Base-by-base conservation (phyloP, 2,888 invertebrate species). In the Ecdyonurus torrentis region DNA sequence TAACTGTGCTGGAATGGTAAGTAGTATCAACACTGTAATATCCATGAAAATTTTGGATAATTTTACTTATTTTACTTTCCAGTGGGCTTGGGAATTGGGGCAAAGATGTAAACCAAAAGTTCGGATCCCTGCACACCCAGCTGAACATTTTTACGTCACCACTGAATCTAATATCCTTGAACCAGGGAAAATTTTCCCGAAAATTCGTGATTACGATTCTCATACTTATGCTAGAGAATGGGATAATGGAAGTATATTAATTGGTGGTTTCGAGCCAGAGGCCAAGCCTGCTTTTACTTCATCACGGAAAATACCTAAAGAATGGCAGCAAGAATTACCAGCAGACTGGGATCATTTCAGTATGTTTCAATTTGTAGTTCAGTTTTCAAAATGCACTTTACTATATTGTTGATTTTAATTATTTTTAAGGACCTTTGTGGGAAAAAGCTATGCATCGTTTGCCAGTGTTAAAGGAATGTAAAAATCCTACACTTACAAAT, bases 1-100 rank as follows among this genome's bases (percentile, higher is more conserved):
- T 58, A 86, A 86, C 72, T 84, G 84, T 72, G 81, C 84, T 64
- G 87, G 86, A 66, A 83, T 85, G 81, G 81, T 82, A 71, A 73
- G 71, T 62, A 23, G 22, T 2, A 22, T n/a, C n/a, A 59, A 23
- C 55, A 52, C 18, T 58, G 5, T 58, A 22, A 7, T 58, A n/a
- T 58, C 7, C 18, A 22, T 19, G 19, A 58, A 22, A 15, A 58
- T 20, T 22, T 10, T 22, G 25, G 10, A 18, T 10, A 18, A 10
- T 58, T 10, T n/a, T n/a, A n/a, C n/a, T n/a, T n/a, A n/a, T n/a
- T 61, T 19, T 22, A 61, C 22, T 58, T 55, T 20, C 1, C 65
- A 76, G 81, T 83, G 82, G 81, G 79, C 81, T 55, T 73, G 81
- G 69, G 79, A 81, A 68, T 71, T 86, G 58, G 86, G 85, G 15